A percentile compares a stretch with the other conserved stretches of the same genome.
These are phyloP conservation scores for Pediacus dermestoides DNA, from an alignment of 2,888 invertebrate species.

Conservation along the genomic window DNA sequence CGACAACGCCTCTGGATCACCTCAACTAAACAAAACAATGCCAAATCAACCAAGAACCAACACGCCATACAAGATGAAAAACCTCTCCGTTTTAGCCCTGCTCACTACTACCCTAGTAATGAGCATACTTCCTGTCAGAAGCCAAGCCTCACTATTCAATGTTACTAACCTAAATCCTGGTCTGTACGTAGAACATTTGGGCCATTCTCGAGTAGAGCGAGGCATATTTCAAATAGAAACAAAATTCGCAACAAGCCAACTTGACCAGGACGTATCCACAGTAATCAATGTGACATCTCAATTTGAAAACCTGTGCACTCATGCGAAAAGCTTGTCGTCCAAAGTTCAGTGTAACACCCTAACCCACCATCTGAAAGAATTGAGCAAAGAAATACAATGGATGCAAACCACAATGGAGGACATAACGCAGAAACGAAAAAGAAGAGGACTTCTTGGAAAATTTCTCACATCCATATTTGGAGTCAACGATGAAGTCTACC, in stretches of 20 bases:
- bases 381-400: not conserved
- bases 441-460: constrained; percentile 8
- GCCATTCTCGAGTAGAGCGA: constrained; percentile 4
- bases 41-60: too few relatives aligned
- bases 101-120: too few relatives aligned
- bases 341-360: not conserved
- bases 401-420: not conserved
- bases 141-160: too few relatives aligned
- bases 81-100: too few relatives aligned
- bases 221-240: constrained; percentile 8
- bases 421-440: not conserved
- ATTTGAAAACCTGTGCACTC: not conserved
- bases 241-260: constrained; percentile 3
- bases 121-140: too few relatives aligned
- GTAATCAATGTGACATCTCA: not conserved
- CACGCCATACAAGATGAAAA: too few relatives aligned
- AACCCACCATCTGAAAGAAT: not conserved
- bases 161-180: constrained; percentile 10
- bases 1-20: too few relatives aligned
- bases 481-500: constrained; percentile 14
- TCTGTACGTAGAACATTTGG: constrained; percentile 10
- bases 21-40: too few relatives aligned
- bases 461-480: constrained; percentile 12
- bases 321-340: not conserved
- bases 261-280: not conserved